Evolutionary conservation across 2,113 vertebrate species (phyloP).

Genomic region (Neomonachus schauinslandi): DNA sequence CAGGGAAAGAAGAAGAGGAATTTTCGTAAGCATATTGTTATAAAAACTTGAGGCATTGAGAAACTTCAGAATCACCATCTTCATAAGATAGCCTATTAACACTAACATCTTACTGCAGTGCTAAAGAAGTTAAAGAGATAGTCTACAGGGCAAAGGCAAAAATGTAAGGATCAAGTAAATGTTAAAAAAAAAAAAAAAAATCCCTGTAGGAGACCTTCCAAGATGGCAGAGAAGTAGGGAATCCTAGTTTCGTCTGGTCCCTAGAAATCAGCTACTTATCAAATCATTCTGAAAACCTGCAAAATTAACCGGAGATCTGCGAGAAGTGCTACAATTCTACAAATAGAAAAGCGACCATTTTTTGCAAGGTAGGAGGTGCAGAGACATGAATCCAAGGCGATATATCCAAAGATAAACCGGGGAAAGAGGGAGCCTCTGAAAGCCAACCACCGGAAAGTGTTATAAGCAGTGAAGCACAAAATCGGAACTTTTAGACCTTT

Average conservation of each 20-base stretch:
- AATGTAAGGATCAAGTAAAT: neutral
- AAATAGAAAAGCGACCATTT: neutral
- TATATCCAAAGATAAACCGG: neutral
- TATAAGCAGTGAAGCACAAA: neutral
- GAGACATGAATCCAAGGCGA: neutral
- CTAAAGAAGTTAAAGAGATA: neutral
- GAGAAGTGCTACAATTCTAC: neutral
- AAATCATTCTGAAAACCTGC: neutral
- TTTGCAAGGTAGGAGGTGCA: neutral
- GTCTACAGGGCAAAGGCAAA: neutral
- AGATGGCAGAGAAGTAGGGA: neutral
- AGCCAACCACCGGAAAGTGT: neutral
- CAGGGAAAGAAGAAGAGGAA: neutral
- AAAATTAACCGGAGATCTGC: neutral
- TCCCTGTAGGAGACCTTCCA: neutral
- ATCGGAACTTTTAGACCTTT: neutral
- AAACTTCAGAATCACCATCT: neutral
- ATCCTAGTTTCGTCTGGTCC: neutral
- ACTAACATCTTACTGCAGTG: neutral
- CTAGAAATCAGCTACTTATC: neutral
- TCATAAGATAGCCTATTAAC: neutral
- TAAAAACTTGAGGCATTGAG: neutral
- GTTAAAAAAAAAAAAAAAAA: neutral
- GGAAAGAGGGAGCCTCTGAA: neutral
- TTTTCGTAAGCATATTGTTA: neutral